Base-by-base conservation (phyloP, 2,797 vertebrate genomes). In the Momotus momota region DNA sequence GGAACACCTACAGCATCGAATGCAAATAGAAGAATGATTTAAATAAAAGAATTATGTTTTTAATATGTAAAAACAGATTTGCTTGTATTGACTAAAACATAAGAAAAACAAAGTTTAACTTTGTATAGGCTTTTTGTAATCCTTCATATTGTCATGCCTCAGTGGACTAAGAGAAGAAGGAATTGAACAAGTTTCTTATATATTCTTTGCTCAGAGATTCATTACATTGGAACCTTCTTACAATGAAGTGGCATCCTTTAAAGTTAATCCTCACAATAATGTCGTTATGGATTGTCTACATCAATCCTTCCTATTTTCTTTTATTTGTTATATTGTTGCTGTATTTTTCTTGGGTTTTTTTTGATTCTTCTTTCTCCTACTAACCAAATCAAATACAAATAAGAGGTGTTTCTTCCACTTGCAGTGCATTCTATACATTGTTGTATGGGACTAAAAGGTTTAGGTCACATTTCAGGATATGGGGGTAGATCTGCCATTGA, bases 341-440 rank as follows among this genome's bases (percentile, higher is more conserved):
- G 25, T 4, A 7, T 5, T 5, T 0, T 4, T 7, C 3, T 38
- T 25, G 4, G 2, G 33, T 27, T 6, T 3, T 27, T 43, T 18
- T 38, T 57, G 19, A 1, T 48, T 60, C 6, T 67, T 90, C 27
- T 60, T 61, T 72, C 16, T 84, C 8, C 21, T 57, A 10, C 12
- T 52, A 41, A 17, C 49, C 4, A 84, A 61, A 61, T 14, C 33
- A 91, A 43, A 70, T 43, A 52, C 25, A 64, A 64, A 43, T 52
- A 58, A 70, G 26, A 58, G 16, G 15, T 20, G 14, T 40, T 33
- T 10, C 12, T 82, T 88, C 20, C 31, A 57, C 4, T 1, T 31
- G 13, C 5, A 81, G 12, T 14, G 40, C 21, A 71, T 67, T 72
- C 19, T 71, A 26, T 54, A 23, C 22, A 4, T 62, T 18, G 8